Evolutionary conservation across 2,888 invertebrate genomes (phyloP), one percentile per base, ranked within the genome.

Genomic region (Priocnemis perturbator): DNA sequence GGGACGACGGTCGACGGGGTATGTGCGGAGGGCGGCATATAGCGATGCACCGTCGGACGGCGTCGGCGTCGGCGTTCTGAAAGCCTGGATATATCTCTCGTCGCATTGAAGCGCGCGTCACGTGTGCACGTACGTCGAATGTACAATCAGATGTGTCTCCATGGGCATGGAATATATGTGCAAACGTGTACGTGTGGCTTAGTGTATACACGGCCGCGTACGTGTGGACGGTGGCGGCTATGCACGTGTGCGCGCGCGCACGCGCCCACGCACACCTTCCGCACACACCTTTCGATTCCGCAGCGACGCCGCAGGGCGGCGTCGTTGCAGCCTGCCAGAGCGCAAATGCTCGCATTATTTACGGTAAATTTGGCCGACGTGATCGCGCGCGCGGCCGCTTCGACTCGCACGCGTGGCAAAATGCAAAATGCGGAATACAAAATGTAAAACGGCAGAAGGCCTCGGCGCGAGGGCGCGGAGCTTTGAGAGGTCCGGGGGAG

Each of bases 361-460:
- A 86, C 84, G 85, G 77, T 81, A 83, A 87, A 87, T 87, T 87
- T 87, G 82, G 77, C 83, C 81, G 68, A 62, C 69, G 64, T 64
- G 73, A 66, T 76, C 67, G 64, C 74, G 37, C 74, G 37, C 37
- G 37, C 37, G 37, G 37, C 37, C 37, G 37, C 37, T 37, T 37
- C 37, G 37, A 37, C 37, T 37, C 37, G 37, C 37, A 37, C 37
- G 62, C 65, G 69, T 70, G 78, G 78, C 75, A 81, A 85, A 86
- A 83, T 83, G 83, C 75, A 81, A 81, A 85, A 85, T 81, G 80
- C 71, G 69, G 77, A 81, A 81, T 80, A 73, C 73, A 78, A 84
- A 85, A 87, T 82, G 83, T 74, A 78, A 76, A 81, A 82, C 60
- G 61, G 30, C 37, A 37, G 37, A 37, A 37, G 37, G 37, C 37